These are phyloP conservation scores for Tragelaphus scriptus DNA, from an alignment of 2,113 vertebrate species.

Conservation along the genomic window DNA sequence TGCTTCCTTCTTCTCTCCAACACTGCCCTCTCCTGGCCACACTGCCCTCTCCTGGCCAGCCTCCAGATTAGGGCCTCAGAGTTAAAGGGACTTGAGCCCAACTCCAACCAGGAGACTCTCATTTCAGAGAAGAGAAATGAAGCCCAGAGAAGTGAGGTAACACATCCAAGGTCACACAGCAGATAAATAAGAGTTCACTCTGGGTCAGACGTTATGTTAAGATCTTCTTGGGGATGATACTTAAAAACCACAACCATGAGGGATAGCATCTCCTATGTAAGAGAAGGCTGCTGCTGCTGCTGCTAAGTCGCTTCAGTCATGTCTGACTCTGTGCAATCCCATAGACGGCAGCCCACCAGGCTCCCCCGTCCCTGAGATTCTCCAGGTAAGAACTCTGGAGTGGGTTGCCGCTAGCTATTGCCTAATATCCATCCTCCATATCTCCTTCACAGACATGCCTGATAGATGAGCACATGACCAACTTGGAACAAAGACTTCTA, in stretches of 20 bases:
- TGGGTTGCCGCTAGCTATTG: background rate
- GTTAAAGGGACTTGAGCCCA: background rate
- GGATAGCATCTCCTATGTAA: background rate
- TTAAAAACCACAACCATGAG: background rate
- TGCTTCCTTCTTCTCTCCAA: background rate
- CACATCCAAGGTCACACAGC: background rate
- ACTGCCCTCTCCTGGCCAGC: conserved; percentile 60
- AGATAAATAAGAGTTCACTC: background rate
- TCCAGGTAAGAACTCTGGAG: no score
- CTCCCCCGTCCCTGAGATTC: no score
- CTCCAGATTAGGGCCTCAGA: background rate
- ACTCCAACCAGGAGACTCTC: background rate
- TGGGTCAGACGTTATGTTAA: background rate
- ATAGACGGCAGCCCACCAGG: no score
- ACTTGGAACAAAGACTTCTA: background rate
- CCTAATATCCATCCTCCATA: background rate
- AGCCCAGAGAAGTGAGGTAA: background rate
- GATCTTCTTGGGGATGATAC: background rate
- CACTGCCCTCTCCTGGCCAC: conserved; percentile 60
- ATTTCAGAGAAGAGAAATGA: background rate
- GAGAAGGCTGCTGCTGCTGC: background rate
- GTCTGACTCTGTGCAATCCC: no score
- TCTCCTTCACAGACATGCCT: background rate
- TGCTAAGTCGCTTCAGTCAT: no score
- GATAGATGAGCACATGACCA: background rate